phyloP scores from a whole-genome alignment of 1,140 invertebrate genomes.

The Elysia chlorotica region DNA sequence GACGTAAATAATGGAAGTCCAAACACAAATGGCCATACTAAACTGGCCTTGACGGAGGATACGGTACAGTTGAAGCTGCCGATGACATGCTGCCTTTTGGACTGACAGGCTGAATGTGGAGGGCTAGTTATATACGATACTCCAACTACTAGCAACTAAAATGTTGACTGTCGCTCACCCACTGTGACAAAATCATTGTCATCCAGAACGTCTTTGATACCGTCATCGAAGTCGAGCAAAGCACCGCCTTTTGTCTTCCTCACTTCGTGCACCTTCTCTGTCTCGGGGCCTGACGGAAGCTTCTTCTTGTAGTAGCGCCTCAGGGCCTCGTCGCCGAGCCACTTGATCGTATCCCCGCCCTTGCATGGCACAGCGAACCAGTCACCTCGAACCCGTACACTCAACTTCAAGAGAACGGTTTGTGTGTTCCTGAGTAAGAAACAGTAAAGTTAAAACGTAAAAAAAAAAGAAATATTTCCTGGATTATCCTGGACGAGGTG shows the following conservation, averaged over 20 bases:
- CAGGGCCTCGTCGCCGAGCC: constrained; percentile 69
- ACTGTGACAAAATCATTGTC: constrained; percentile 73
- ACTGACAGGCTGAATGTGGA: background rate
- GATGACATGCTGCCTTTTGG: background rate
- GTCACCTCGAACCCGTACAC: constrained; percentile 68
- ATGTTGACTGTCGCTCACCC: constrained; percentile 64
- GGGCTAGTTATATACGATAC: background rate
- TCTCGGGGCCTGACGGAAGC: constrained; percentile 36
- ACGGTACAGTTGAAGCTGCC: background rate
- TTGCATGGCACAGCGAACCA: constrained; percentile 72
- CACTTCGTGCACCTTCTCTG: constrained; percentile 66
- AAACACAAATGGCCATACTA: background rate
- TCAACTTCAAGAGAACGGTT: constrained; percentile 67
- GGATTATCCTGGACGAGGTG: background rate
- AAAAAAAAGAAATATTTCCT: background rate
- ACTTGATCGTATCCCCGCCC: constrained; percentile 62
- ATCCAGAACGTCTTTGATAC: constrained; percentile 67
- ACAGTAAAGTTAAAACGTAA: background rate
- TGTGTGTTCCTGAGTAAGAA: background rate
- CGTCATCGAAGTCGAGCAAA: constrained; percentile 69
- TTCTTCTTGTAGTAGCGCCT: constrained; percentile 63
- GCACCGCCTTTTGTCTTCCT: constrained; percentile 70
- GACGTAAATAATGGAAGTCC: background rate
- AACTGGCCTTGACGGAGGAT: background rate
- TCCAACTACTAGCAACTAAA: too few relatives aligned